phyloP scores from a whole-genome alignment of 2,797 vertebrate genomes.

The Siniperca scherzeri region DNA sequence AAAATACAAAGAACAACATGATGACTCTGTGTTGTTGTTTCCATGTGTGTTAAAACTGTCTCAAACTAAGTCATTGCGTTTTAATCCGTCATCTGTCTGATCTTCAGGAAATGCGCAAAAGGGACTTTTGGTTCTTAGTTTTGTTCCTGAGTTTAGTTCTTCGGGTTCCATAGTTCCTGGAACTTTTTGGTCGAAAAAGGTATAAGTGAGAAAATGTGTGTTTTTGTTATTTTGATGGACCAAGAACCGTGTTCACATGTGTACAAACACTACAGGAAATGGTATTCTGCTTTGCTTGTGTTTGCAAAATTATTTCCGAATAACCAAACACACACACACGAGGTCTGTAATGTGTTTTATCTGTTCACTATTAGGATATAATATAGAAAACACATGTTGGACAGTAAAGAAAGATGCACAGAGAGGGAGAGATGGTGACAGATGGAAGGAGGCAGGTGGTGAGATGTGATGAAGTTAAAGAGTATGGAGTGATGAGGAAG shows the following conservation, averaged over 20 bases:
- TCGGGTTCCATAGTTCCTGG: neutral
- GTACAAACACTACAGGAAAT: neutral
- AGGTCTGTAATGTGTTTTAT: slow-evolving; percentile 16
- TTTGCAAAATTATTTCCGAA: neutral
- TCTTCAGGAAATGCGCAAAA: neutral
- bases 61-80: neutral
- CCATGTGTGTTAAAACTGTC: neutral
- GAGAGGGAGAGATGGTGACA: slow-evolving; percentile 43
- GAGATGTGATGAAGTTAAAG: slow-evolving; percentile 50
- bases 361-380: slow-evolving; percentile 5
- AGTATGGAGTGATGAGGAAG: slow-evolving; percentile 32
- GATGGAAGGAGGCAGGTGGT: slow-evolving; percentile 54
- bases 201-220: neutral
- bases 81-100: neutral
- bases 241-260: neutral
- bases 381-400: slow-evolving; percentile 45
- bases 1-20: too few relatives aligned
- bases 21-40: too few relatives aligned
- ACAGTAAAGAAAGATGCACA: slow-evolving; percentile 4
- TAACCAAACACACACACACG: neutral
- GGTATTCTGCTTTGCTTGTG: neutral
- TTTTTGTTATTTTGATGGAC: neutral
- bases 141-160: neutral
- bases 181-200: neutral
- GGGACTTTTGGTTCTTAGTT: neutral